phyloP scores from a whole-genome alignment of 2,888 invertebrate genomes.

The Pasiphila rectangulata region DNA sequence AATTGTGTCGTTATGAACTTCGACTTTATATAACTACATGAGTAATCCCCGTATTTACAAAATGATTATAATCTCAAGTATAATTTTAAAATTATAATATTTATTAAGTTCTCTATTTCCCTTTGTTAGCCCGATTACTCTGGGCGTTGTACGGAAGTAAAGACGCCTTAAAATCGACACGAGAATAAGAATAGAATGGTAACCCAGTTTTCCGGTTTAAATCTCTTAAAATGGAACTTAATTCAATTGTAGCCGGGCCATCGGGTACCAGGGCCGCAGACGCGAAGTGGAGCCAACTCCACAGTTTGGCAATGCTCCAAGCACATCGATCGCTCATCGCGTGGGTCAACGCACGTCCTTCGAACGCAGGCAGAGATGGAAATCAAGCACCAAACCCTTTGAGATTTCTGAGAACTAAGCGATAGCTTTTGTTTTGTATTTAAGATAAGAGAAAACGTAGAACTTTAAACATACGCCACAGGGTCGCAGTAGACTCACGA shows the following conservation, averaged over 20 bases:
- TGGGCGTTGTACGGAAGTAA: too few species aligned
- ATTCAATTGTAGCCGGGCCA: constrained; percentile 12
- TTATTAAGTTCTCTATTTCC: too few species aligned
- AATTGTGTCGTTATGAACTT: too few species aligned
- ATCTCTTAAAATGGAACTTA: constrained; percentile 18
- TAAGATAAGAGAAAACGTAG: too few species aligned
- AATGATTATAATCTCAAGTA: too few species aligned
- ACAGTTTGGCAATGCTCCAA: constrained; percentile 44
- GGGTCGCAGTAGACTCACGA: too few species aligned
- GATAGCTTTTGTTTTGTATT: not conserved
- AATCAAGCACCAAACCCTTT: constrained; percentile 11
- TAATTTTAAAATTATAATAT: too few species aligned
- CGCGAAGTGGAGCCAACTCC: constrained; percentile 42
- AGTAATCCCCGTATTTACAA: too few species aligned
- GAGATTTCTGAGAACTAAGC: not conserved
- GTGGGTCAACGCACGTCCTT: constrained; percentile 49
- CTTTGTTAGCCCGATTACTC: too few species aligned
- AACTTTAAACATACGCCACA: too few species aligned
- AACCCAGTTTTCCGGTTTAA: constrained; percentile 6
- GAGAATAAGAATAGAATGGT: not conserved
- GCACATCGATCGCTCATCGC: constrained; percentile 53
- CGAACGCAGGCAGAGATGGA: constrained; percentile 37
- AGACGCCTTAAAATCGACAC: too few species aligned
- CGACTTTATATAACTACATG: too few species aligned
- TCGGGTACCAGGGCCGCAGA: constrained; percentile 26